Percentiles rank a stretch among this genome's conserved stretches.
These are phyloP conservation scores for Girardinichthys multiradiatus DNA, from an alignment of 2,113 vertebrate genomes.

Conservation along the genomic window DNA sequence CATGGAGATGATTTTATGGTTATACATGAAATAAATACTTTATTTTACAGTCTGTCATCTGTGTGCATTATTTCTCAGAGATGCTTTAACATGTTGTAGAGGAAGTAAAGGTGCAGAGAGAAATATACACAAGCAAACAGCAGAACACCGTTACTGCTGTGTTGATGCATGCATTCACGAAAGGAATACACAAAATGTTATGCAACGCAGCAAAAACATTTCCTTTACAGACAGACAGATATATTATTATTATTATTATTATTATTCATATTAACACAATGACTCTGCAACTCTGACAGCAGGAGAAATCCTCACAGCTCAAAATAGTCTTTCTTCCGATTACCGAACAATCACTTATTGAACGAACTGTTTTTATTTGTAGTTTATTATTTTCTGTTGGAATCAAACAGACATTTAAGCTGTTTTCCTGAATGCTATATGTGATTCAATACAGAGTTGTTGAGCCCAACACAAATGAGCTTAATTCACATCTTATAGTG, in stretches of 20 bases:
- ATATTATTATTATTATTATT: slow-evolving; percentile 2
- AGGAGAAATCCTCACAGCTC: slow-evolving; percentile 11
- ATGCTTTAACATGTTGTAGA: slow-evolving; percentile 4
- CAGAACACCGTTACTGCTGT: neutral
- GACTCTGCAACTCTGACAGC: slow-evolving; percentile 5
- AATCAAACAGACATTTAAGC: neutral
- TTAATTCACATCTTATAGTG: neutral
- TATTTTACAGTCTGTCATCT: slow-evolving; percentile 7
- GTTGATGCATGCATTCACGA: neutral
- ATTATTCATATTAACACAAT: slow-evolving; percentile 19
- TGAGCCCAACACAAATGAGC: neutral
- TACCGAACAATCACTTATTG: neutral
- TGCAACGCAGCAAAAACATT: neutral
- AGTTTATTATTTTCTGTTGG: neutral
- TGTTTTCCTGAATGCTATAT: neutral
- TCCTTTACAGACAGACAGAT: slow-evolving; percentile 7
- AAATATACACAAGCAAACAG: neutral
- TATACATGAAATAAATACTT: slow-evolving; percentile 31
- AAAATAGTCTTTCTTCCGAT: neutral
- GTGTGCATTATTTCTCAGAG: slow-evolving; percentile 8
- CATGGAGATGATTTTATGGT: neutral
- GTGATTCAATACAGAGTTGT: neutral
- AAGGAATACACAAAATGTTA: neutral
- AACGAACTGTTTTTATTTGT: neutral
- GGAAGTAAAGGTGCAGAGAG: slow-evolving; percentile 9